phyloP scores from a whole-genome alignment of 2,113 vertebrate species.

The Connochaetes taurinus region DNA sequence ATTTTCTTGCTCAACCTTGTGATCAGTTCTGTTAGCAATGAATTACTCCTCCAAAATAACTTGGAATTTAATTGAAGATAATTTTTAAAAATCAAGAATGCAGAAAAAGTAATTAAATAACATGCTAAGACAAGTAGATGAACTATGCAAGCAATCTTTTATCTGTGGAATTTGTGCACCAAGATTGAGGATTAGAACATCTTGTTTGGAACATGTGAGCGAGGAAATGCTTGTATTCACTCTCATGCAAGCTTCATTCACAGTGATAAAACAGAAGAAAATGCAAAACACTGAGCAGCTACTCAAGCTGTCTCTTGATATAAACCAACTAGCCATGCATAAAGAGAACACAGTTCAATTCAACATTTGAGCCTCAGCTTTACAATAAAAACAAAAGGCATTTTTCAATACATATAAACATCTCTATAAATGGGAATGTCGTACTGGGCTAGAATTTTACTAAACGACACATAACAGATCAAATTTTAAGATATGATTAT shows the following conservation, averaged over 20 bases:
- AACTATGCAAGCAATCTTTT: neutral
- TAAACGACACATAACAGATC: neutral
- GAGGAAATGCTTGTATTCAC: neutral
- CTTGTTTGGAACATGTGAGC: neutral
- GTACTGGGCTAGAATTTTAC: neutral
- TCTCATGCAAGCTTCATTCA: neutral
- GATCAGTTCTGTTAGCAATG: neutral
- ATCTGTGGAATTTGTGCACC: neutral
- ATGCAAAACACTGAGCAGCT: neutral
- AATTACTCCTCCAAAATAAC: neutral
- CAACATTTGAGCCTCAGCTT: neutral
- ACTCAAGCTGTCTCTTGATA: neutral
- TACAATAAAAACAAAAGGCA: neutral
- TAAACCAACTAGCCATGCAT: neutral
- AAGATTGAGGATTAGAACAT: neutral
- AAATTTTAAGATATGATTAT: neutral
- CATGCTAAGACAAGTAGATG: neutral
- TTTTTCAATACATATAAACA: neutral
- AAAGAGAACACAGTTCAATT: neutral
- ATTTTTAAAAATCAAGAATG: neutral
- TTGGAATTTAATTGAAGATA: neutral
- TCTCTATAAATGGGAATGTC: neutral
- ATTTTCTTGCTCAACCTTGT: neutral
- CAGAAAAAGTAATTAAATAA: neutral
- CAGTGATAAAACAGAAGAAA: neutral